These are phyloP conservation scores for Pinctada fucata DNA, from an alignment of 2,888 invertebrate species.

Conservation along the genomic window DNA sequence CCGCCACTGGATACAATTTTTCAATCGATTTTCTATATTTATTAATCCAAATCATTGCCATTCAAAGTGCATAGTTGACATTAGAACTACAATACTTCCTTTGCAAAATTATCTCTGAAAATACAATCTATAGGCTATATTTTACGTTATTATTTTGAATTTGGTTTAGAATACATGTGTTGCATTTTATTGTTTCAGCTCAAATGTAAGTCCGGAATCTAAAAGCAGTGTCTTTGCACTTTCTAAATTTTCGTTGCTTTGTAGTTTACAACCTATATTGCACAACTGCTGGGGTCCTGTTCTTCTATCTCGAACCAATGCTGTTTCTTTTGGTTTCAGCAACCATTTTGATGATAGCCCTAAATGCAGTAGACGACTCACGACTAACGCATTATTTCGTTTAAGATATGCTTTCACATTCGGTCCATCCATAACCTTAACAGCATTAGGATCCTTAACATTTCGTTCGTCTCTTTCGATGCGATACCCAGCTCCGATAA, in stretches of 20 bases:
- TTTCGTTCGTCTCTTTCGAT: background rate
- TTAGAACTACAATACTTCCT: no score
- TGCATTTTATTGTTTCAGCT: background rate
- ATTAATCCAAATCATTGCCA: no score
- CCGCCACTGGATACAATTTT: no score
- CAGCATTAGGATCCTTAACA: background rate
- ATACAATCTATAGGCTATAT: background rate
- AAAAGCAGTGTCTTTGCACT: no score
- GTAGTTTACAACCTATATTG: slow-evolving; percentile 3
- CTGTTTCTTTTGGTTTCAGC: slow-evolving; percentile 6
- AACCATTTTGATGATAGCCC: background rate
- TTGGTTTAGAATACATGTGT: background rate
- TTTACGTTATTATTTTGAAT: background rate
- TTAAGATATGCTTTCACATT: background rate
- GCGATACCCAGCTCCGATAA: background rate
- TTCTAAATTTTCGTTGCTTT: no score
- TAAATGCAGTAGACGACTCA: background rate
- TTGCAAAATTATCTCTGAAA: no score
- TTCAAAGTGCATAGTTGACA: no score
- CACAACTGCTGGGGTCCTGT: slow-evolving; percentile 15
- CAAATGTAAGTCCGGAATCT: no score
- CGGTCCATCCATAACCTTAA: background rate
- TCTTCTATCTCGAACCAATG: background rate
- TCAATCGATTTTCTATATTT: no score
- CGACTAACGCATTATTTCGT: background rate